phyloP scores from a whole-genome alignment of 2,113 vertebrate species.

The Sinocyclocheilus anophthalmus region DNA sequence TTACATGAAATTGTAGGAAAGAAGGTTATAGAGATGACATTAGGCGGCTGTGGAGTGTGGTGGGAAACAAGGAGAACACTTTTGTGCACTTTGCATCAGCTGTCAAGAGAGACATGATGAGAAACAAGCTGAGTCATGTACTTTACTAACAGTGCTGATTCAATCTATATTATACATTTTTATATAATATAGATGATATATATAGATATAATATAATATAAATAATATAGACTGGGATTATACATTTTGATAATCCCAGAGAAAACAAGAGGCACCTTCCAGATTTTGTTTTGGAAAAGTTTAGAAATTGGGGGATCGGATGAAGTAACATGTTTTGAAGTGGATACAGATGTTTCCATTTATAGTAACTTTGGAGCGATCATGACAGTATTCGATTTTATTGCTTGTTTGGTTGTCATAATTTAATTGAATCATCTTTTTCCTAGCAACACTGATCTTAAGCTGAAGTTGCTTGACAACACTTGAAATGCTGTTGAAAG shows the following conservation, averaged over 20 bases:
- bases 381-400: neutral
- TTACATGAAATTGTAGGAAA: neutral
- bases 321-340: neutral
- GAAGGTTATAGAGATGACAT: neutral
- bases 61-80: neutral
- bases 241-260: neutral
- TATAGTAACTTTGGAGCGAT: neutral
- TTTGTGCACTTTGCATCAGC: slow-evolving; percentile 41
- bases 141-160: slow-evolving; percentile 27
- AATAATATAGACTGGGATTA: neutral
- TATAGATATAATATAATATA: too few species aligned
- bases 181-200: too few species aligned
- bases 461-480: slow-evolving; percentile 35
- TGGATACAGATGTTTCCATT: neutral
- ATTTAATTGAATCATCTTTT: slow-evolving; percentile 37
- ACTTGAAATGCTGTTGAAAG: slow-evolving; percentile 51
- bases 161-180: neutral
- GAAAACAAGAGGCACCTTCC: neutral
- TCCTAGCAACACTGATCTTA: neutral
- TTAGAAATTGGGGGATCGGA: neutral
- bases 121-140: slow-evolving; percentile 61
- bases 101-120: slow-evolving; percentile 59
- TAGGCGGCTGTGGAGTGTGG: neutral
- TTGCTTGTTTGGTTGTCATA: neutral
- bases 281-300: neutral